Base-by-base conservation (phyloP, 2,797 vertebrate genomes). In the Chloroceryle amazona region DNA sequence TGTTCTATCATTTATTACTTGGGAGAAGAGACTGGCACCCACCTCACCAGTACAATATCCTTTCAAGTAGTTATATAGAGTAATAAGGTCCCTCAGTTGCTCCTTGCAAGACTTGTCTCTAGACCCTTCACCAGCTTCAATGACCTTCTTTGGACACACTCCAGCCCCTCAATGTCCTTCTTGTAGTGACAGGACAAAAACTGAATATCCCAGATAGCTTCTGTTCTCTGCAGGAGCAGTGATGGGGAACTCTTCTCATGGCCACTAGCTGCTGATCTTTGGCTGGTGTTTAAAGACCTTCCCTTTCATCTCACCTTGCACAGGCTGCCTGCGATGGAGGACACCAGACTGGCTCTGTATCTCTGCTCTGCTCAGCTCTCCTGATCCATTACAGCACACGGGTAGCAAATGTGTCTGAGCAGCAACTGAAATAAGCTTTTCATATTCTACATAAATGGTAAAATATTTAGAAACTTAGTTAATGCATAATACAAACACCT, bases 291-390 rank as follows among this genome's bases (percentile, higher is more conserved):
- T 55, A 31, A 57, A 79, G 51, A 68, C 25, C 21, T 60, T 60
- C 29, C 51, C 25, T 92, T 55, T 28, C 57, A 41, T 6, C 6
- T 19, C 3, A 1, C 19, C 52, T 58, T 49, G 35, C 60, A 49
- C 0, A 1, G 51, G 33, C 39, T 5, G 3, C 44, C 49, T 10
- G 7, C 0, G 0, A 15, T 20, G n/a, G 26, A 74, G 33, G 37
- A 33, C 26, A 46, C 18, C 57, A n/a, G 51, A 25, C 35, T 39
- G 58, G 9, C 28, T n/a, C 49, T 20, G 26, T 12, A 71, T 71
- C 39, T 73, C 37, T 55, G 55, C 31, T 28, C 44, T 28, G 39
- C 61, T 73, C 46, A 51, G 55, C 12, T 21, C 17, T 54, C 19
- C 68, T 31, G 22, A 57, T 12, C 9, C 1, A 0, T 31, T 20